Evolutionary conservation across 2,113 vertebrate species (phyloP).

Genomic region (Leuciscus idus): DNA sequence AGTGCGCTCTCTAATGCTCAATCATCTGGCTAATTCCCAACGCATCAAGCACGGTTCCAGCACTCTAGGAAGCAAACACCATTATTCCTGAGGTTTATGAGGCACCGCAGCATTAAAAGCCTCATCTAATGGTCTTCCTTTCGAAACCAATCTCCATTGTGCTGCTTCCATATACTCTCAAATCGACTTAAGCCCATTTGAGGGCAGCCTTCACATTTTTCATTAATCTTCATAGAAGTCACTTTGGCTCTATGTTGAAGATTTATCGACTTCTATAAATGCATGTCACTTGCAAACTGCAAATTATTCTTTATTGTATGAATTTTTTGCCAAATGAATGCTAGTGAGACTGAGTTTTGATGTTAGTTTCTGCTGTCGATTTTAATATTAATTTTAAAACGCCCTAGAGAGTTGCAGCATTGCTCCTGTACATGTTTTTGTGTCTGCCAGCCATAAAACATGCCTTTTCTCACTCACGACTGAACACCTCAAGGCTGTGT

Average conservation of each 20-base stretch:
- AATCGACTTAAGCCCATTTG: conserved; percentile 39
- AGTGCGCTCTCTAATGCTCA: conserved; percentile 12
- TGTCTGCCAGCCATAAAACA: not conserved
- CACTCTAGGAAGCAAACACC: conserved; percentile 22
- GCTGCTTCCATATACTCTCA: conserved; percentile 46
- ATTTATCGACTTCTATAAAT: conserved; percentile 22
- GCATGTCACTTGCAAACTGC: not conserved
- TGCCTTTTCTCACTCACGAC: not conserved
- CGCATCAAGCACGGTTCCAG: conserved; percentile 39
- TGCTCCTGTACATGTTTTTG: not conserved
- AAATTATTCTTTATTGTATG: not conserved
- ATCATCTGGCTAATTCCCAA: conserved; percentile 46
- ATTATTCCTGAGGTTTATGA: conserved; percentile 43
- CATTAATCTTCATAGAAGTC: not conserved
- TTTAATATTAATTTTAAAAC: not conserved
- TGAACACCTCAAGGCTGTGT: too few species aligned
- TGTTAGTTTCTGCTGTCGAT: not conserved
- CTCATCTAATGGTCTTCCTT: conserved; percentile 37
- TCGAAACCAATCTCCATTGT: conserved; percentile 18
- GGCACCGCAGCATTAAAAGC: conserved; percentile 55
- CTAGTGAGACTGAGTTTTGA: not conserved
- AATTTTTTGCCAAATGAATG: not conserved
- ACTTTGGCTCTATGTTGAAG: not conserved
- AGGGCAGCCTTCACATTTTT: conserved; percentile 28
- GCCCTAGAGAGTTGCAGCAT: not conserved